Base-by-base conservation (phyloP, 2,113 vertebrate species). In the Eolophus roseicapilla region DNA sequence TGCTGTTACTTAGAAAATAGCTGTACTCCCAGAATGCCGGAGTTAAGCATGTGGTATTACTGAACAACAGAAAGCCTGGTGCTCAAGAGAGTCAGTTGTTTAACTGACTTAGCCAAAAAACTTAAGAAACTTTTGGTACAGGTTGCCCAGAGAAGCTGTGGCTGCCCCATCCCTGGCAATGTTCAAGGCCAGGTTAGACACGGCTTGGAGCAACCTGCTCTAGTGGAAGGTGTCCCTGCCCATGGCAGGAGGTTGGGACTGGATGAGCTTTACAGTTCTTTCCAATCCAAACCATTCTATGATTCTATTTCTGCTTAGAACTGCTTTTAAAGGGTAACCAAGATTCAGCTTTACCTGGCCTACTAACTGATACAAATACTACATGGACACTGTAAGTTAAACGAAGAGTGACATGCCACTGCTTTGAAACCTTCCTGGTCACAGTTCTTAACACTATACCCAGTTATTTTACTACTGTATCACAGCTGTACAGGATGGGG, bases 341-440 rank as follows among this genome's bases (percentile, higher is more conserved):
- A 84, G 2, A 53, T 17, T 43, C 37, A 82, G 47, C 23, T 53
- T 76, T 46, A 53, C 17, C 6, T 9, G 3, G 17, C 16, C 33
- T 62, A 15, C 17, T 43, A 65, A 23, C 35, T 76, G 23, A 27
- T 0, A 35, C 21, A 46, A 43, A 53, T 35, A 62, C 13, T 41
- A 47, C 0, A 0, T 3, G 11, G 25, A 60, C 35, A 23, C 12
- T 44, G 9, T 2, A 11, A 3, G 1, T 41, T 37, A 67, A 52
- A 78, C 11, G 29, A 52, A n/a, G 18, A 4, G 2, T n/a, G 28
- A 23, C 0, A 0, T 50, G 37, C 31, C 57, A 28, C 13, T 60
- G 19, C 63, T 90, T 39, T 79, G n/a, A 85, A 76, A 65, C 23
- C 19, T 53, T 65, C 37, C 53, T 25, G 24, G 10, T 29, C 23